Conservation (phyloP, 2,797 vertebrate genomes). For the Forpus xanthops region DNA sequence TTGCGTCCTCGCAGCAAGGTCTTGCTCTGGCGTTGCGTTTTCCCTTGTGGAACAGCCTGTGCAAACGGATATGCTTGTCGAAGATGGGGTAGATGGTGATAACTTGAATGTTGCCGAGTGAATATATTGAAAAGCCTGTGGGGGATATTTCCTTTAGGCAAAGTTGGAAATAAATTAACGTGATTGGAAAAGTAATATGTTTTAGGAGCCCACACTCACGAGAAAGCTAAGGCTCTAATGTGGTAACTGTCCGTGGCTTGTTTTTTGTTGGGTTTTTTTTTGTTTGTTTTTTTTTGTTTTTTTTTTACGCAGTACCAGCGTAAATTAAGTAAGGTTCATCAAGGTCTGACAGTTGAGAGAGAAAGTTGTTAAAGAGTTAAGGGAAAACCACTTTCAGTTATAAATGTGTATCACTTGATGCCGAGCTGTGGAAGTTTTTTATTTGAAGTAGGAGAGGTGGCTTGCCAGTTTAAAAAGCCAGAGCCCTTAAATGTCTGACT, state of each 20-base stretch:
- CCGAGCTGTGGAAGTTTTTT: background rate
- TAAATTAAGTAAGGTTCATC: background rate
- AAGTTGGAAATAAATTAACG: fast-evolving
- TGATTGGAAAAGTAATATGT: fast-evolving
- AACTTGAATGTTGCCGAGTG: fast-evolving
- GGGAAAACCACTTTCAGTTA: fast-evolving
- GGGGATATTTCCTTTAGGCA: background rate
- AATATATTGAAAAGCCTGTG: background rate
- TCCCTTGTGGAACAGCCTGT: fast-evolving
- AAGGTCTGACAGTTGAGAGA: background rate
- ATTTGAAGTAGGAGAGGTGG: background rate
- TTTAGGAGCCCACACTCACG: fast-evolving
- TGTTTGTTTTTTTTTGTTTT: background rate
- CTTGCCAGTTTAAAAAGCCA: background rate
- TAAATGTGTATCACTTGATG: fast-evolving
- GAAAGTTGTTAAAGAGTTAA: background rate
- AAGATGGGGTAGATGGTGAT: background rate
- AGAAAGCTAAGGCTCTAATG: background rate
- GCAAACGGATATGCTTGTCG: fast-evolving
- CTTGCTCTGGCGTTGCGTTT: fast-evolving
- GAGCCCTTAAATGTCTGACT: background rate
- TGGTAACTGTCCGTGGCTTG: fast-evolving
- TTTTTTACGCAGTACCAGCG: fast-evolving
- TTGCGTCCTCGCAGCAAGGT: too few species aligned
- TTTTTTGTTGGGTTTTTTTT: background rate